phyloP scores from a whole-genome alignment of 1,140 invertebrate species.

The Riptortus pedestris region DNA sequence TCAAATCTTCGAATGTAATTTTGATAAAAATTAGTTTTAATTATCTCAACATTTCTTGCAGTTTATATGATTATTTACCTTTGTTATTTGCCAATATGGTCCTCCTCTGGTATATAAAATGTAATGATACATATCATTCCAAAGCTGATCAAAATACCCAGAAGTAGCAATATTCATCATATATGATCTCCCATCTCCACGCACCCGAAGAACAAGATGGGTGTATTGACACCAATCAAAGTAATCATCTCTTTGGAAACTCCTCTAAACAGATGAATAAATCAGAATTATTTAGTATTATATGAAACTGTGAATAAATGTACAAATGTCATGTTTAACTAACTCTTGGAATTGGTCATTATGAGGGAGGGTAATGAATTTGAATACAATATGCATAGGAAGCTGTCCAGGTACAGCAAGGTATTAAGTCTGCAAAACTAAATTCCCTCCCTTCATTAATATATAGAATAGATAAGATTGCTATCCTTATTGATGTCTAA shows the following conservation, averaged over 20 bases:
- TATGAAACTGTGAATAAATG: background rate
- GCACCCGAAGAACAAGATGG: conserved; percentile 67
- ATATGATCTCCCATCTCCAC: conserved; percentile 87
- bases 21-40: too few species aligned
- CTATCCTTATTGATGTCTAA: too few species aligned
- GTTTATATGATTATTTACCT: conserved; percentile 54
- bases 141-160: conserved; percentile 63
- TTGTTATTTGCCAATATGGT: conserved; percentile 88
- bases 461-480: too few species aligned
- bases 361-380: background rate
- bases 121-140: conserved; percentile 76
- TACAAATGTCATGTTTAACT: background rate
- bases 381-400: too few species aligned
- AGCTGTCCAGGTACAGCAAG: too few species aligned
- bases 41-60: too few species aligned
- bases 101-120: conserved; percentile 83
- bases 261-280: conserved; percentile 48
- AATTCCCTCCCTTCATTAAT: too few species aligned
- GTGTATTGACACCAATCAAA: conserved; percentile 71
- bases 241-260: conserved; percentile 60
- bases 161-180: conserved; percentile 60
- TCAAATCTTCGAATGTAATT: too few species aligned
- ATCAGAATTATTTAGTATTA: conserved; percentile 2
- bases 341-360: background rate
- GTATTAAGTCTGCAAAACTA: too few species aligned